Evolutionary conservation across 2,888 invertebrate species (phyloP).

Genomic region (Pandemis corylana): DNA sequence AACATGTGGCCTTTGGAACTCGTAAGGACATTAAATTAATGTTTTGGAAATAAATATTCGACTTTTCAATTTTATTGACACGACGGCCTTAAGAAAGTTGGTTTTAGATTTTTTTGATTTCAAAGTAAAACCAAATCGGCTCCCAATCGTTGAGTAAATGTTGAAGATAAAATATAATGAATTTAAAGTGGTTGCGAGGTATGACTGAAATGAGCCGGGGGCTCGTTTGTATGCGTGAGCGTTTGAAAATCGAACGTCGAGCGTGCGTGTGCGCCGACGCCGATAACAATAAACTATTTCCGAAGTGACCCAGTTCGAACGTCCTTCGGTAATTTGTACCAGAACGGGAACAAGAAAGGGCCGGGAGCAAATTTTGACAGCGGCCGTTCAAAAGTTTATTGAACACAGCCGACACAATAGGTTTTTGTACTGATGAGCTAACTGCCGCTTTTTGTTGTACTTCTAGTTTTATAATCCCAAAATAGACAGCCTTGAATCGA

Average conservation of each 20-base stretch:
- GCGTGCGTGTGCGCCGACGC: constrained; percentile 79
- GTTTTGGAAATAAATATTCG: constrained; percentile 70
- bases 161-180: constrained; percentile 68
- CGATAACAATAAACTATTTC: constrained; percentile 86
- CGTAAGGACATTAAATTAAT: constrained; percentile 67
- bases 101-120: constrained; percentile 56
- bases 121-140: constrained; percentile 74
- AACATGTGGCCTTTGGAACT: constrained; percentile 71
- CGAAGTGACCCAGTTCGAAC: constrained; percentile 84
- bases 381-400: constrained; percentile 68
- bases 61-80: constrained; percentile 78
- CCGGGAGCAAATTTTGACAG: constrained; percentile 73
- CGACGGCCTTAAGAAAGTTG: constrained; percentile 77
- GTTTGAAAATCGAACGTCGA: constrained; percentile 73
- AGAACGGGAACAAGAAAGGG: constrained; percentile 84
- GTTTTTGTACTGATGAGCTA: constrained; percentile 60
- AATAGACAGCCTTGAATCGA: constrained; percentile 61
- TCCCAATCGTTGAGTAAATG: constrained; percentile 45
- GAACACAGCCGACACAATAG: constrained; percentile 58
- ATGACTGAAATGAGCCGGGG: constrained; percentile 70
- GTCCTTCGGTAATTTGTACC: constrained; percentile 84
- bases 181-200: constrained; percentile 65
- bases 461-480: constrained; percentile 50
- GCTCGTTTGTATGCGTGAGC: constrained; percentile 69
- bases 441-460: constrained; percentile 60